Percentiles rank a stretch among this genome's conserved stretches.
phyloP scores from a whole-genome alignment of 2,113 vertebrate genomes.

The Lepus americanus region DNA sequence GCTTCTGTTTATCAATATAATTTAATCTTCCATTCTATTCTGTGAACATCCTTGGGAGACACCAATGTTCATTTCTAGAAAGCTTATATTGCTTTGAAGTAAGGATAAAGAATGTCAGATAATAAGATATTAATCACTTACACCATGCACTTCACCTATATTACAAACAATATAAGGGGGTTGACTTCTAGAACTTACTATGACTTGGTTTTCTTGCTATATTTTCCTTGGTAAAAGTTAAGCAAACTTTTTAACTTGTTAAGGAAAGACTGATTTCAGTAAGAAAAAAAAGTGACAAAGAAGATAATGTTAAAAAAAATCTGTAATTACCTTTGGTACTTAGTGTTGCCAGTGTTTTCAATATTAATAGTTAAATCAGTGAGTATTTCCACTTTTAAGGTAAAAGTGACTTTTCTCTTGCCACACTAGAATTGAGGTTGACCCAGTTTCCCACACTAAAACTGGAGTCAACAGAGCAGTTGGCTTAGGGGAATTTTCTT shows the following conservation, averaged over 20 bases:
- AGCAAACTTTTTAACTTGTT: conserved; percentile 34
- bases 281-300: neutral
- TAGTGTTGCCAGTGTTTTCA: neutral
- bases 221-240: conserved; percentile 43
- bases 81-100: conserved; percentile 14
- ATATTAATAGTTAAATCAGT: conserved; percentile 48
- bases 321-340: conserved; percentile 25
- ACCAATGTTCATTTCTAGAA: neutral
- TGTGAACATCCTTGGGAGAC: neutral
- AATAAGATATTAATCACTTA: conserved; percentile 29
- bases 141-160: neutral
- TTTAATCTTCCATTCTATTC: conserved; percentile 37
- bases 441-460: conserved; percentile 68
- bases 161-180: conserved; percentile 21
- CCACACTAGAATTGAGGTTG: conserved; percentile 21
- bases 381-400: neutral
- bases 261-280: conserved; percentile 42
- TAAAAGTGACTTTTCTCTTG: conserved; percentile 42
- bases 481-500: conserved; percentile 62
- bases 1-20: conserved; percentile 53
- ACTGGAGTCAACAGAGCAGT: conserved; percentile 22
- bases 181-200: conserved; percentile 50
- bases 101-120: conserved; percentile 45
- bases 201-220: conserved; percentile 4
- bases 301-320: conserved; percentile 15